Evolutionary conservation across 2,797 vertebrate genomes (phyloP).

Genomic region (Loris lydekkerianus): DNA sequence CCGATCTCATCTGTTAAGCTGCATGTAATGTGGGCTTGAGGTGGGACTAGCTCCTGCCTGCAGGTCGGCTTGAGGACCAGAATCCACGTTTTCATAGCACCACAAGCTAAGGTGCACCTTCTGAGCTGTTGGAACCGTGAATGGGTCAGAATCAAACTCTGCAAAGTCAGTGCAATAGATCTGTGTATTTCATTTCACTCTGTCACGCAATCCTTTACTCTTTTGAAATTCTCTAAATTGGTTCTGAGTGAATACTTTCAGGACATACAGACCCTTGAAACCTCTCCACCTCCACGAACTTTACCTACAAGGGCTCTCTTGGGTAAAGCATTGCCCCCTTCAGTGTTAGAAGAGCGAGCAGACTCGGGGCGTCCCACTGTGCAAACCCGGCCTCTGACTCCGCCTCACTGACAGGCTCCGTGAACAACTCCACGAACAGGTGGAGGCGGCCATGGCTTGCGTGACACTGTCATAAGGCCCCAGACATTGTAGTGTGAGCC

Average conservation of each 20-base stretch:
- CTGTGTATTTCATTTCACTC: neutral
- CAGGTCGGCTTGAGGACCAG: neutral
- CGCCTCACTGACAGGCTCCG: too few species aligned
- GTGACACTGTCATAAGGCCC: neutral
- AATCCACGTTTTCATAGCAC: neutral
- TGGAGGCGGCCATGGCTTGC: accelerated
- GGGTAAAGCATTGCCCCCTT: neutral
- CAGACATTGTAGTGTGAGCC: neutral
- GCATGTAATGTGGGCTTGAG: neutral
- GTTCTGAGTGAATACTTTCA: neutral
- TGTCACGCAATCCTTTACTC: too few species aligned
- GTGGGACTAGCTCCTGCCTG: neutral
- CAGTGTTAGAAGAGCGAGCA: neutral
- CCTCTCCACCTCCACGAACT: neutral
- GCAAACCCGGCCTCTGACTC: neutral
- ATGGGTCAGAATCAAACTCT: neutral
- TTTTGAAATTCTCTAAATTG: neutral
- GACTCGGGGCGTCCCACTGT: neutral
- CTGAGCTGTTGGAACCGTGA: neutral
- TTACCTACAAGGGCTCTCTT: neutral
- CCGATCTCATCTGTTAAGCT: too few species aligned
- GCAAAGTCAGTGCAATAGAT: neutral
- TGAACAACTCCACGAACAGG: neutral
- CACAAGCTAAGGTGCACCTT: accelerated
- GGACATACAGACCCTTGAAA: too few species aligned